These are phyloP conservation scores for Eristalis intricaria DNA, from an alignment of 2,888 invertebrate species.

Conservation along the genomic window DNA sequence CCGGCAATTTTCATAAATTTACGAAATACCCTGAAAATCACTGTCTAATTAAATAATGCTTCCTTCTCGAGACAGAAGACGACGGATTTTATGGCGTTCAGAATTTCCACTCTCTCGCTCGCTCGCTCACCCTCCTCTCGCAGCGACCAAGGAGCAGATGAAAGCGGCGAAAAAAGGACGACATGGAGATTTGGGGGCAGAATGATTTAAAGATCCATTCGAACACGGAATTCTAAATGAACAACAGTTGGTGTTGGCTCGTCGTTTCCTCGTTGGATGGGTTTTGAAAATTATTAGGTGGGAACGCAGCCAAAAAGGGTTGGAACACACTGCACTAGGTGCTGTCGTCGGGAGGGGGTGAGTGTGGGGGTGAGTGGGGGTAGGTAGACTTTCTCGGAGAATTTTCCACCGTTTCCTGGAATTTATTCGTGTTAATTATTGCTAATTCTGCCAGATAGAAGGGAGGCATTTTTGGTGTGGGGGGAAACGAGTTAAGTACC, in stretches of 20 bases:
- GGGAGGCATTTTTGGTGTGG: not conserved
- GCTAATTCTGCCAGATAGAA: slow-evolving; percentile 36
- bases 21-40: slow-evolving; percentile 58
- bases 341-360: not conserved
- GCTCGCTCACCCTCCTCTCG: too few species aligned
- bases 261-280: not conserved
- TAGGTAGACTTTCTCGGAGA: slow-evolving; percentile 19
- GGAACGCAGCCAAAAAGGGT: slow-evolving; percentile 45
- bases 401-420: slow-evolving; percentile 42
- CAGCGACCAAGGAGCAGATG: not conserved
- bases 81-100: slow-evolving; percentile 54
- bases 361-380: not conserved
- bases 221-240: slow-evolving; percentile 69
- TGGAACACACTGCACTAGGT: not conserved
- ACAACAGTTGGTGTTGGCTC: slow-evolving; percentile 64
- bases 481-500: not conserved
- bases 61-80: slow-evolving; percentile 50
- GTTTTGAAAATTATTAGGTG: slow-evolving; percentile 51
- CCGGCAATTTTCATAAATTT: slow-evolving; percentile 70
- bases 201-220: slow-evolving; percentile 69
- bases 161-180: slow-evolving; percentile 29
- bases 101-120: not conserved
- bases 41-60: slow-evolving; percentile 71
- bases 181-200: slow-evolving; percentile 52
- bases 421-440: slow-evolving; percentile 66